phyloP scores from a whole-genome alignment of 2,113 vertebrate species.

The Cyanoderma ruficeps region DNA sequence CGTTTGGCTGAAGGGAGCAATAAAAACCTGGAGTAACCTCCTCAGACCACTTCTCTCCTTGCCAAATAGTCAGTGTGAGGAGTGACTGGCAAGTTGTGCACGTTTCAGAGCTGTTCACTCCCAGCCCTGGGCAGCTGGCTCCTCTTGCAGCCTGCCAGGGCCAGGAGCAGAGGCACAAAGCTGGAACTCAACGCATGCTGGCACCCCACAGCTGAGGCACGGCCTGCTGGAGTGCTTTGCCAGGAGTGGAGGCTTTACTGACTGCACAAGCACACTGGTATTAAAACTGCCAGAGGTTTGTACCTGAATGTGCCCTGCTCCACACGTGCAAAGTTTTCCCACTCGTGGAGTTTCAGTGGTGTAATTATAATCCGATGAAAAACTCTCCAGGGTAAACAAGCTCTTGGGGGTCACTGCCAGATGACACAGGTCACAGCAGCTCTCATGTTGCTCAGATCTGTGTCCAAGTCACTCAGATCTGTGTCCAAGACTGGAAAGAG shows the following conservation, averaged over 20 bases:
- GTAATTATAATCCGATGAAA: neutral
- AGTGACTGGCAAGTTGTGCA: neutral
- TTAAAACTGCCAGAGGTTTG: neutral
- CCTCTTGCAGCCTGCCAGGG: neutral
- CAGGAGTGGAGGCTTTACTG: neutral
- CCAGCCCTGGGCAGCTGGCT: neutral
- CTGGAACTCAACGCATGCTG: neutral
- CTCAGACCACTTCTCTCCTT: neutral
- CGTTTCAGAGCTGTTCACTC: neutral
- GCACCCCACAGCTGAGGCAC: neutral
- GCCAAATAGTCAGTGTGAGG: neutral
- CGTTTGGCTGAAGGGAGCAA: neutral
- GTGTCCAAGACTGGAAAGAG: neutral
- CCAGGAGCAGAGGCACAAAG: neutral
- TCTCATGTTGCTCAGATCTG: neutral
- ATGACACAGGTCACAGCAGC: slow-evolving; percentile 11
- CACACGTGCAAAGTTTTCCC: neutral
- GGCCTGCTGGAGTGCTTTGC: neutral
- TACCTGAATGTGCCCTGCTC: neutral
- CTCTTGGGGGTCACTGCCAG: neutral
- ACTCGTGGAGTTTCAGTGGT: neutral
- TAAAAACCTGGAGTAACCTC: neutral
- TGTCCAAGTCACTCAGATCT: neutral
- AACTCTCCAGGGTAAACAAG: slow-evolving; percentile 22
- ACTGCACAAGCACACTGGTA: neutral